Evolutionary conservation across 2,888 invertebrate genomes (phyloP), one percentile per base, ranked within the genome.

Genomic region (Scelioninae gen. 1): DNA sequence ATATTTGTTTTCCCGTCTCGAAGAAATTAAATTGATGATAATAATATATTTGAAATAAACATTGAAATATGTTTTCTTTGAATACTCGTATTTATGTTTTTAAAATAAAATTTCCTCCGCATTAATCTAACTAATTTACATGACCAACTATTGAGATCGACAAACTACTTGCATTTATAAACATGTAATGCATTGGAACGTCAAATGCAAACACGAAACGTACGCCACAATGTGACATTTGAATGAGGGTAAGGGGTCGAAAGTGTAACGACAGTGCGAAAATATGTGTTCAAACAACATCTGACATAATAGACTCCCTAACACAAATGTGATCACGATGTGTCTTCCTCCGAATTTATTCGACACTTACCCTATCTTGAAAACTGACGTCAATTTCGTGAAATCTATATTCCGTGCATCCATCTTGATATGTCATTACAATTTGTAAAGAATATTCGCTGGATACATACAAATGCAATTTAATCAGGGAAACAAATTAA

Each of bases 121-220:
- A 23, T 23, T 4, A 23, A 23, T 4, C 4, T 23, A 4, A 23
- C 4, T 23, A 2, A 23, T 23, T 23, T 23, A 23, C 23, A 23
- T 23, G 4, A 23, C 23, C 23, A 23, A 23, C 4, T 23, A 23
- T 23, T 23, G 23, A 23, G 4, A 2, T 23, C 23, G 23, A 16
- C 45, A 74, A 15, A 23, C 2, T 23, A 23, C 23, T 23, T 38
- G 40, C n/a, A 34, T 62, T 68, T 58, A 62, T 38, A 68, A 62
- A 23, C 62, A 47, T 56, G 69, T 69, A 63, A 63, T 71, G 38
- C 45, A 49, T 31, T 32, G 47, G 7, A 56, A 63, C 49, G 63
- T 71, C 78, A 71, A 29, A 65, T 71, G 65, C 78, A 71, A 71
- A 68, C 69, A 69, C 38, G 53, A 77, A 62, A 49, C 71, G 65